These are phyloP conservation scores for Machaerirhynchus nigripectus DNA, from an alignment of 2,113 vertebrate genomes.

Conservation along the genomic window DNA sequence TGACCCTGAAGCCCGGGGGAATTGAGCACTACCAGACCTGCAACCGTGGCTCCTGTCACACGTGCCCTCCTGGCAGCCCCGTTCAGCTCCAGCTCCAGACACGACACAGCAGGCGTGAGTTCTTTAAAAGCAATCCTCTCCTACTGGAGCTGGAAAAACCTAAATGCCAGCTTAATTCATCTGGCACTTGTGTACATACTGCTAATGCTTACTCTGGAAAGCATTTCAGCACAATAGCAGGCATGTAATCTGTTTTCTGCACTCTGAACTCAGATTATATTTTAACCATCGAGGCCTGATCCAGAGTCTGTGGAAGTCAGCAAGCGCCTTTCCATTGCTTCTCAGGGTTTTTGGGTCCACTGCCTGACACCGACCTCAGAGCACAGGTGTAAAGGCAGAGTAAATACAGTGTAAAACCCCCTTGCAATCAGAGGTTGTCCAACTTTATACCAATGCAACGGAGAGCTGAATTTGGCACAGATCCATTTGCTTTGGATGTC, in stretches of 20 bases:
- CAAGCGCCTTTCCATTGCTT: rapidly evolving
- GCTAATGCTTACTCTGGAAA: slow-evolving; percentile 32
- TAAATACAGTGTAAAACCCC: background rate
- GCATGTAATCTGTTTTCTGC: slow-evolving; percentile 39
- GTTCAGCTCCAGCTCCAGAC: slow-evolving; percentile 4
- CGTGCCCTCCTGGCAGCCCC: background rate
- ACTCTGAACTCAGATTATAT: slow-evolving; percentile 39
- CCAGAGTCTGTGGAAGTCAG: background rate
- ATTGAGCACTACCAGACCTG: slow-evolving; percentile 24
- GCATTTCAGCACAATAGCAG: slow-evolving; percentile 7
- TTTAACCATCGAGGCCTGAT: slow-evolving; percentile 6
- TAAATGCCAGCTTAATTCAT: slow-evolving; percentile 35
- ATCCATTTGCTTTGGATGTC: background rate
- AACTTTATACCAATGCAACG: background rate
- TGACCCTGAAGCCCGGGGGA: background rate
- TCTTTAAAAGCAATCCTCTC: slow-evolving; percentile 15
- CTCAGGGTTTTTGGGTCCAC: background rate
- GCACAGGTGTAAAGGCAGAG: background rate
- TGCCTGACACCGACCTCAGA: background rate
- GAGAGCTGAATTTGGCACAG: background rate
- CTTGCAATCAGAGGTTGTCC: background rate
- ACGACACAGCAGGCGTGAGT: background rate
- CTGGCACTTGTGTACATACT: slow-evolving; percentile 20
- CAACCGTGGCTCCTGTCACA: background rate
- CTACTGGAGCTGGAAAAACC: slow-evolving; percentile 17